These are phyloP conservation scores for Thunnus albacares DNA, from an alignment of 2,797 vertebrate genomes.

Conservation along the genomic window DNA sequence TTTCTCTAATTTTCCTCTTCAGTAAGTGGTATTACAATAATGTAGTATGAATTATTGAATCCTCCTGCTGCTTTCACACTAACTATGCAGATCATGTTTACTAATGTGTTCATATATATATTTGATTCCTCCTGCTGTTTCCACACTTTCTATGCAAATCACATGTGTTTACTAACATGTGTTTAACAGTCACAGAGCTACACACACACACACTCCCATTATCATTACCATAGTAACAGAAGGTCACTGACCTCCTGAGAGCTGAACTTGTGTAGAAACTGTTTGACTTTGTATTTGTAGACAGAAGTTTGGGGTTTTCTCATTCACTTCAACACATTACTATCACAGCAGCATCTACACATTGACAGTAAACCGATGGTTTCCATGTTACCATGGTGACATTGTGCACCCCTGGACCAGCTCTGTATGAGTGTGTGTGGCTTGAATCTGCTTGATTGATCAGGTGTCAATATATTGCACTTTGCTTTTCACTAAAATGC, in stretches of 20 bases:
- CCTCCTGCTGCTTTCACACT: too few species aligned
- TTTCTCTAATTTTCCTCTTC: neutral
- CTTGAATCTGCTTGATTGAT: constrained; percentile 47
- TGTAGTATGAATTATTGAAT: constrained; percentile 8
- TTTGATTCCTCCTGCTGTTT: constrained; percentile 55
- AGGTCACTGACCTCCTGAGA: neutral
- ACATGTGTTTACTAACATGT: constrained; percentile 9
- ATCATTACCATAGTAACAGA: constrained; percentile 21
- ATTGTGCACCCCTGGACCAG: neutral
- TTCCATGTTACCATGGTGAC: constrained; percentile 6
- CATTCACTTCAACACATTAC: neutral
- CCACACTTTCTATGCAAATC: constrained; percentile 60
- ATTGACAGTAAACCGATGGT: constrained; percentile 15
- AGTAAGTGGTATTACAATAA: neutral
- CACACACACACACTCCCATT: constrained; percentile 6
- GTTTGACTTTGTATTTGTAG: neutral
- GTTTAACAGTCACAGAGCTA: constrained; percentile 27
- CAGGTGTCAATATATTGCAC: constrained; percentile 63
- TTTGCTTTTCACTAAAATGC: constrained; percentile 54
- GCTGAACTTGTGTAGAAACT: neutral
- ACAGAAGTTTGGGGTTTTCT: neutral
- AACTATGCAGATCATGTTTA: too few species aligned
- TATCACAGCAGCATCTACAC: constrained; percentile 12
- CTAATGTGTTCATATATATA: neutral
- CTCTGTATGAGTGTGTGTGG: constrained; percentile 17